Base-by-base conservation (phyloP, 2,797 vertebrate genomes). In the Acipenser transmontanus region DNA sequence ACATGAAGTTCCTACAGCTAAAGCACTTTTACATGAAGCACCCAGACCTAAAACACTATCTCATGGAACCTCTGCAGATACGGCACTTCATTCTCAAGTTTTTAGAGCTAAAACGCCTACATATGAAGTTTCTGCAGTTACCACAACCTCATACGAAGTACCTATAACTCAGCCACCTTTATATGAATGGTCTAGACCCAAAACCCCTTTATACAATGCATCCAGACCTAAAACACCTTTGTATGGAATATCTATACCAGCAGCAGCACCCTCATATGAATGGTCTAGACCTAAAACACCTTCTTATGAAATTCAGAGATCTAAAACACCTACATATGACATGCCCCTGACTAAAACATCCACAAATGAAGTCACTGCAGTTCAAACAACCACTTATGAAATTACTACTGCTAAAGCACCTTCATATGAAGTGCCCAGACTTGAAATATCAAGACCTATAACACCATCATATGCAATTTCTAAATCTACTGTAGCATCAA, bases 181-280 rank as follows among this genome's bases (percentile, higher is more conserved):
- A 59, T 79, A 65, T 59, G 76, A 72, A 64, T 75, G 76, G 12
- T 63, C 70, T 64, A 76, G 74, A 70, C 73, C 69, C 67, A 72
- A 78, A 68, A 83, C 77, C 7, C 78, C 82, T 7, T 68, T 78
- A 76, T 78, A 81, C 75, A 82, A 91, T 81, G 78, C 82, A 74
- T 81, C 82, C 66, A 82, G 47, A 10, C 59, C 72, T 62, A 81
- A 72, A 61, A 64, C 71, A 69, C 8, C 60, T 20, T 68, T 62
- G 63, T 78, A 78, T 52, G 82, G 83, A 51, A 75, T 69, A 63
- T 59, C 66, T 11, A 13, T 67, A 52, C 68, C 77, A 34, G 34
- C 34, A 34, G 34, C 34, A 34, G 52, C 52, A 9, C 52, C 52
- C 52, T 9, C 8, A n/a, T 9, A n/a, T 9, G 9, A 54, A 9